Evolutionary conservation across 2,113 vertebrate species (phyloP).

Genomic region (Ceyx cyanopectus): DNA sequence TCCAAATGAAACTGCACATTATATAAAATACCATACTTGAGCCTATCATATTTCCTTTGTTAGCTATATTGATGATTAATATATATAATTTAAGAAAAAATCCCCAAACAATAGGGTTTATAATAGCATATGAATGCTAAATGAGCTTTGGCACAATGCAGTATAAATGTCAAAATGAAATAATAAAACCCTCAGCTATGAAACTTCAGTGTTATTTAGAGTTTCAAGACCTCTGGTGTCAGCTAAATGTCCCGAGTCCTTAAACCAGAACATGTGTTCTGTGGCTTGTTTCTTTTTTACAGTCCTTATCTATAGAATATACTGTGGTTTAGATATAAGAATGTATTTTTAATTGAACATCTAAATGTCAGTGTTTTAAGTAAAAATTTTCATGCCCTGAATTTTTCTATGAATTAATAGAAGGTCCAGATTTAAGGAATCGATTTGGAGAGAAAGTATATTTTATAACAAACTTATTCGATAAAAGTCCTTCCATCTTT

Average conservation of each 20-base stretch:
- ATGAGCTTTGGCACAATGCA: background rate
- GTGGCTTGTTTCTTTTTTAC: background rate
- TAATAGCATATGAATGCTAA: background rate
- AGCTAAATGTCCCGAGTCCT: background rate
- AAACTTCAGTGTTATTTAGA: background rate
- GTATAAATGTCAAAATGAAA: background rate
- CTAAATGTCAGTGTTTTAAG: background rate
- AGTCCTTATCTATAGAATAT: background rate
- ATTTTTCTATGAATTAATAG: background rate
- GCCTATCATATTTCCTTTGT: background rate
- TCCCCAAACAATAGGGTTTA: background rate
- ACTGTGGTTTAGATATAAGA: background rate
- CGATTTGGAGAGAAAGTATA: accelerated
- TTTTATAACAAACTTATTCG: background rate
- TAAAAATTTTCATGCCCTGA: background rate
- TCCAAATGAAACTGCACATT: background rate
- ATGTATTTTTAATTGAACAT: background rate
- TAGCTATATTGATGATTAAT: background rate
- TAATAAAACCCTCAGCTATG: background rate
- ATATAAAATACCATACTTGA: background rate
- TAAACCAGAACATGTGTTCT: background rate
- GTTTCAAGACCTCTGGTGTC: background rate
- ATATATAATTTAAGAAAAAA: background rate
- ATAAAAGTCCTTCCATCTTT: background rate
- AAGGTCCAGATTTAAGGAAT: background rate